A percentile compares a stretch with the other conserved stretches of the same genome.
Evolutionary conservation across 2,797 vertebrate species (phyloP).

Genomic region (Pygocentrus nattereri): DNA sequence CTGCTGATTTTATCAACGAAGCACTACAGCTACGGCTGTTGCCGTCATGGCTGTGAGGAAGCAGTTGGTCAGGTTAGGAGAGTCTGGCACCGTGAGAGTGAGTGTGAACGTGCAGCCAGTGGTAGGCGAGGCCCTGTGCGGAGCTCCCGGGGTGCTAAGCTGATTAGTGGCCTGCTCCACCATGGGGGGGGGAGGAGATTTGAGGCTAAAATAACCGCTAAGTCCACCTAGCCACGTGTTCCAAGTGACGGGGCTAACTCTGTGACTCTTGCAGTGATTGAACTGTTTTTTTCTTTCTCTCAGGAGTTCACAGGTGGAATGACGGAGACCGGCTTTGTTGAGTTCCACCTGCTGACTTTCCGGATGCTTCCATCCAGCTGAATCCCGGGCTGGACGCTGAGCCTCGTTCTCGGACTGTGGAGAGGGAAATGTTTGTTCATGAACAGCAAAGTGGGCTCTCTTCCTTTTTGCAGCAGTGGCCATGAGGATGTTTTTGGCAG

Average conservation of each 20-base stretch:
- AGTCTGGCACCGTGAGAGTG: background rate
- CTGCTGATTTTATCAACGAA: background rate
- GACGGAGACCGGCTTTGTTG: conserved; percentile 14
- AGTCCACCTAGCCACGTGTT: conserved; percentile 84
- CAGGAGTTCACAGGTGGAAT: conserved; percentile 45
- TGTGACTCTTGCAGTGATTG: conserved; percentile 46
- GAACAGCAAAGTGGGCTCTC: background rate
- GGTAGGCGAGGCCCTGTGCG: conserved; percentile 47
- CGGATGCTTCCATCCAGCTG: conserved; percentile 19
- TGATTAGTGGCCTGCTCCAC: conserved; percentile 84
- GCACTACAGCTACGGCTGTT: background rate
- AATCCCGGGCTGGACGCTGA: conserved; percentile 17
- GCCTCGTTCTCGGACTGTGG: conserved; percentile 9
- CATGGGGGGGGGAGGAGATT: conserved; percentile 83
- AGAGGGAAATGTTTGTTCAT: background rate
- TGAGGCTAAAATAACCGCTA: conserved; percentile 89
- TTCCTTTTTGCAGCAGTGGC: conserved; percentile 33
- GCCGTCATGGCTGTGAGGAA: background rate
- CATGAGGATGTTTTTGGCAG: conserved; percentile 24
- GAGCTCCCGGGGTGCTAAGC: conserved; percentile 85
- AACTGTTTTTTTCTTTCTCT: conserved; percentile 47
- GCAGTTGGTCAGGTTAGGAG: conserved; percentile 5
- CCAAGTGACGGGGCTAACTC: conserved; percentile 67
- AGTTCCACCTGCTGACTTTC: background rate
- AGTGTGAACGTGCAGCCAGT: background rate